A percentile compares a stretch with the other conserved stretches of the same genome.
Conservation (phyloP, 1,140 invertebrate species). For the Triops longicaudatus region DNA sequence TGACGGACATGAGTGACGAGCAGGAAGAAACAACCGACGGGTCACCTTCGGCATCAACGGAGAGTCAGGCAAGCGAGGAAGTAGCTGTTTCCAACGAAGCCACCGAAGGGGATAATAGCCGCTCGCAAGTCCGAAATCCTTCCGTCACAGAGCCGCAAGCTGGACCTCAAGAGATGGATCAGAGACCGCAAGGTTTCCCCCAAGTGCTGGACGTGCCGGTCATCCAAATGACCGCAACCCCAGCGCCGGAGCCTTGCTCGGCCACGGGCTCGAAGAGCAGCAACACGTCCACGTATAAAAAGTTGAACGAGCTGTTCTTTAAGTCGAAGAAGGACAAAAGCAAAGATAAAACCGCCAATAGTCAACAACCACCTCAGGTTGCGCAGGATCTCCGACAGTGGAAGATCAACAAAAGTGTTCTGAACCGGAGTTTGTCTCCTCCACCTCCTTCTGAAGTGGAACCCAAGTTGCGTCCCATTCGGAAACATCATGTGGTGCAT, state of each 20-base stretch:
- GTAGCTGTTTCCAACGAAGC: background rate
- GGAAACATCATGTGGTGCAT: constrained; percentile 25
- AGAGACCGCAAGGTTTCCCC: background rate
- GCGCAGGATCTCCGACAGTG: background rate
- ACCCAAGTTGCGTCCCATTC: constrained; percentile 21
- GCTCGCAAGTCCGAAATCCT: background rate
- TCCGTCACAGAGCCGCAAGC: background rate
- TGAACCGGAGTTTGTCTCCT: constrained; percentile 29
- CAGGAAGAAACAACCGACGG: constrained; percentile 38
- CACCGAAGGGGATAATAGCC: background rate
- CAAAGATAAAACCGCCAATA: constrained; percentile 40
- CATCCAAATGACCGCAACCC: background rate
- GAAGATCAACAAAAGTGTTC: constrained; percentile 17
- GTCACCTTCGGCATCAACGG: background rate
- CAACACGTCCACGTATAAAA: constrained; percentile 53
- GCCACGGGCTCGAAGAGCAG: constrained; percentile 34
- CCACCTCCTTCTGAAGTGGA: constrained; percentile 29
- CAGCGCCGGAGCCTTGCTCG: background rate
- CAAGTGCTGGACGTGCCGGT: background rate
- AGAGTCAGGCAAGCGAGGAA: constrained; percentile 32
- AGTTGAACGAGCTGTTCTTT: constrained; percentile 55
- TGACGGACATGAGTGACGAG: constrained; percentile 54
- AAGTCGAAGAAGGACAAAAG: constrained; percentile 36
- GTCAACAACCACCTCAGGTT: constrained; percentile 32
- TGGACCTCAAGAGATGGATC: background rate